A percentile compares a stretch with the other conserved stretches of the same genome.
Conservation (phyloP, 2,888 invertebrate genomes). For the Ichneumon xanthorius region DNA sequence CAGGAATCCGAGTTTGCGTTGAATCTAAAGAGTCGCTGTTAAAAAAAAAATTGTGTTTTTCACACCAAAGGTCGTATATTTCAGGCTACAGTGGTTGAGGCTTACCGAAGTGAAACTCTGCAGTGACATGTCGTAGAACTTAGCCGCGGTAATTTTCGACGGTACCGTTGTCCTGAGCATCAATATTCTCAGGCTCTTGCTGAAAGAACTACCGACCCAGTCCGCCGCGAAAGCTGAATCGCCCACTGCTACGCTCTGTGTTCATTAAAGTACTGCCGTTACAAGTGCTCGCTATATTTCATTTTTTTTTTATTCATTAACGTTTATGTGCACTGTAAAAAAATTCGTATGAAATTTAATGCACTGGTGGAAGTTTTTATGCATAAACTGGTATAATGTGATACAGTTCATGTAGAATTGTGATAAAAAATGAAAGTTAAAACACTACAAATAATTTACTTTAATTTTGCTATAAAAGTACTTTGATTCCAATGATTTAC, state of each 20-base stretch:
- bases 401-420: too few species aligned
- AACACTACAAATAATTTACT: too few species aligned
- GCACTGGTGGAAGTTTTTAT: too few species aligned
- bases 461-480: too few species aligned
- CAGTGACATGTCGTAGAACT: slow-evolving; percentile 80
- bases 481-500: too few species aligned
- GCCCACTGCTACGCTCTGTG: slow-evolving; percentile 76
- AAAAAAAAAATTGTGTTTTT: not conserved
- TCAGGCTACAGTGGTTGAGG: not conserved
- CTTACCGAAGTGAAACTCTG: slow-evolving; percentile 78
- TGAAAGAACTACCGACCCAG: slow-evolving; percentile 73
- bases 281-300: slow-evolving; percentile 1
- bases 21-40: not conserved
- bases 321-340: not conserved
- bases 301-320: not conserved
- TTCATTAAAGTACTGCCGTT: slow-evolving; percentile 9
- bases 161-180: slow-evolving; percentile 76
- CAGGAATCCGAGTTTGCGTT: not conserved
- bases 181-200: slow-evolving; percentile 73
- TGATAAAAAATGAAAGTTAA: too few species aligned
- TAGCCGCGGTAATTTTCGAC: slow-evolving; percentile 79
- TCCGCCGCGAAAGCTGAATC: slow-evolving; percentile 74
- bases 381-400: too few species aligned
- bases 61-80: not conserved
- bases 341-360: too few species aligned